These are phyloP conservation scores for Synanthedon vespiformis DNA, from an alignment of 2,888 invertebrate genomes.

Conservation along the genomic window DNA sequence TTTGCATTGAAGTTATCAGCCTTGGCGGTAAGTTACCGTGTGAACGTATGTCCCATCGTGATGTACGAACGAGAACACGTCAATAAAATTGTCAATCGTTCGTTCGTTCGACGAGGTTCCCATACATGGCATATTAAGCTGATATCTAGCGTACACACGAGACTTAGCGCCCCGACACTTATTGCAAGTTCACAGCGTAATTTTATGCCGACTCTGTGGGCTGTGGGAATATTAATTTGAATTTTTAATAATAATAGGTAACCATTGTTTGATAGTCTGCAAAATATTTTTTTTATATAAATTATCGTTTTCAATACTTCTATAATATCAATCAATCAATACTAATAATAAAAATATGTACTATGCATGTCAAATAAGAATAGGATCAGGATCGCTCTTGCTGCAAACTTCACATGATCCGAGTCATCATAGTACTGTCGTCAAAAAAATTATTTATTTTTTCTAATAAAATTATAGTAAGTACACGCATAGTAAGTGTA, in stretches of 20 bases:
- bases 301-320: no score
- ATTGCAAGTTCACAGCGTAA: constrained; percentile 10
- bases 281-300: no score
- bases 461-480: no score
- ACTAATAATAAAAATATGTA: no score
- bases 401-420: no score
- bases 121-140: constrained; percentile 22
- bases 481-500: no score
- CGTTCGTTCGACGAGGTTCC: constrained; percentile 25
- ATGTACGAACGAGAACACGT: constrained; percentile 38
- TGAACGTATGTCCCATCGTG: constrained; percentile 48
- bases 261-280: no score
- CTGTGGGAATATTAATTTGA: constrained; percentile 5
- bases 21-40: constrained; percentile 33
- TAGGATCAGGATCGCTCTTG: no score
- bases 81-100: constrained; percentile 37
- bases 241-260: neutral
- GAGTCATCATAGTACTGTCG: no score
- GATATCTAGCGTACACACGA: constrained; percentile 40
- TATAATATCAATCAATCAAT: no score
- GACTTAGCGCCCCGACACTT: constrained; percentile 25
- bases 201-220: constrained; percentile 3
- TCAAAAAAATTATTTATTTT: no score
- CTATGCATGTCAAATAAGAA: no score
- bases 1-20: constrained; percentile 2